phyloP scores from a whole-genome alignment of 2,888 invertebrate genomes.

The Papilio gigon region DNA sequence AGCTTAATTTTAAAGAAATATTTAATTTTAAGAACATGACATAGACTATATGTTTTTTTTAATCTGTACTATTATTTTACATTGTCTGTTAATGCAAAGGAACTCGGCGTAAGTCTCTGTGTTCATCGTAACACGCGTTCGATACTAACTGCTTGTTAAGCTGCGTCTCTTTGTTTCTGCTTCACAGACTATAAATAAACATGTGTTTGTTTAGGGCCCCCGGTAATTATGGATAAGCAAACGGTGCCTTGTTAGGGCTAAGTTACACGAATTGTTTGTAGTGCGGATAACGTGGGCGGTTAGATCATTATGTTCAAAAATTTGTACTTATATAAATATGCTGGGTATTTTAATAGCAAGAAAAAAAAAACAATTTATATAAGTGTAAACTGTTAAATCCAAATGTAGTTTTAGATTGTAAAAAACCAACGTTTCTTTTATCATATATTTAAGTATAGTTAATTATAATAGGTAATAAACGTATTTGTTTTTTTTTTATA shows the following conservation, averaged over 20 bases:
- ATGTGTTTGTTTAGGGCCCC: slow-evolving; percentile 51
- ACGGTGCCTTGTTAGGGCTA: slow-evolving; percentile 41
- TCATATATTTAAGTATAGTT: too few relatives aligned
- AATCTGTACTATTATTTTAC: slow-evolving; percentile 4
- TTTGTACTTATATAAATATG: not conserved
- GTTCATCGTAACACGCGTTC: slow-evolving; percentile 43
- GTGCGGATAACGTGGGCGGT: slow-evolving; percentile 12
- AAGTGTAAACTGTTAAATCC: too few relatives aligned
- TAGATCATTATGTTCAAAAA: slow-evolving; percentile 4
- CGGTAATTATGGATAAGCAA: slow-evolving; percentile 53
- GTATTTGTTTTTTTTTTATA: too few relatives aligned
- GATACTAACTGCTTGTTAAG: slow-evolving; percentile 38
- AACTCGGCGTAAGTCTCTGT: slow-evolving; percentile 36
- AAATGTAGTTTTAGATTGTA: too few relatives aligned
- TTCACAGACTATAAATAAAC: slow-evolving; percentile 40
- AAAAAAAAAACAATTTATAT: too few relatives aligned
- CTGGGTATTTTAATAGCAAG: too few relatives aligned
- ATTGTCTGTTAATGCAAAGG: slow-evolving; percentile 23
- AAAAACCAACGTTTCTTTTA: too few relatives aligned
- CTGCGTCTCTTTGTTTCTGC: slow-evolving; percentile 44
- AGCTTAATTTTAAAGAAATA: too few relatives aligned
- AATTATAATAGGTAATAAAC: too few relatives aligned
- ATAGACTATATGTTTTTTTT: slow-evolving; percentile 4
- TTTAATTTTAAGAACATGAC: too few relatives aligned
- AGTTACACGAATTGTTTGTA: slow-evolving; percentile 25